These are phyloP conservation scores for Echeneis naucrates DNA, from an alignment of 2,797 vertebrate species.

Conservation along the genomic window DNA sequence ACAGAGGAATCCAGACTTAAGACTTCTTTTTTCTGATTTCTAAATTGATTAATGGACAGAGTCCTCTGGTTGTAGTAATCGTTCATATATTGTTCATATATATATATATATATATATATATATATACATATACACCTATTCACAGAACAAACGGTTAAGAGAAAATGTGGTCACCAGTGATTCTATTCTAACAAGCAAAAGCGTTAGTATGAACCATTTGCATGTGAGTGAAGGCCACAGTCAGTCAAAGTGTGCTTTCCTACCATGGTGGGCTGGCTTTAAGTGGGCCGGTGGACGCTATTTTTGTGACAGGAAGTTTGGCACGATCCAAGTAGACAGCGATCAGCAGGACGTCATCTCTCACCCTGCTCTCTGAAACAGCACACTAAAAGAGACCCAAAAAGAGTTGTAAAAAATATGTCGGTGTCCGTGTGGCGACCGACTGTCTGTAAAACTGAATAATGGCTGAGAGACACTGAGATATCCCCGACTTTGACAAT, in stretches of 20 bases:
- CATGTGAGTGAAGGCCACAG: constrained; percentile 60
- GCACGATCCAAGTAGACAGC: constrained; percentile 43
- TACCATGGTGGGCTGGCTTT: constrained; percentile 65
- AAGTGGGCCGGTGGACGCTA: constrained; percentile 74
- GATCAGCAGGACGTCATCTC: constrained; percentile 30
- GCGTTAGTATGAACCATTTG: background rate
- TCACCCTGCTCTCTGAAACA: constrained; percentile 20
- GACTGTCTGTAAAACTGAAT: background rate
- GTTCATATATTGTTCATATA: too few species aligned
- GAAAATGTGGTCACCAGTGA: background rate
- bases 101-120: too few species aligned
- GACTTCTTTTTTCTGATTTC: too few species aligned
- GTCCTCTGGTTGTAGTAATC: too few species aligned
- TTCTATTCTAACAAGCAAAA: constrained; percentile 14
- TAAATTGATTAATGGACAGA: too few species aligned
- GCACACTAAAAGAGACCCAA: background rate
- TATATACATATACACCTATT: too few species aligned
- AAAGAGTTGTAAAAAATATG: constrained; percentile 30
- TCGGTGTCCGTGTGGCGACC: background rate
- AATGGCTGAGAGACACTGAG: constrained; percentile 24
- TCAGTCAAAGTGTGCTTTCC: constrained; percentile 48
- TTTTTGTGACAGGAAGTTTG: constrained; percentile 55
- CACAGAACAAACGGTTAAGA: too few species aligned
- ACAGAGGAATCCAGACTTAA: too few species aligned
- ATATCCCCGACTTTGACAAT: constrained; percentile 15